Evolutionary conservation across 2,797 vertebrate species (phyloP).

Genomic region (Pteropus rufus): DNA sequence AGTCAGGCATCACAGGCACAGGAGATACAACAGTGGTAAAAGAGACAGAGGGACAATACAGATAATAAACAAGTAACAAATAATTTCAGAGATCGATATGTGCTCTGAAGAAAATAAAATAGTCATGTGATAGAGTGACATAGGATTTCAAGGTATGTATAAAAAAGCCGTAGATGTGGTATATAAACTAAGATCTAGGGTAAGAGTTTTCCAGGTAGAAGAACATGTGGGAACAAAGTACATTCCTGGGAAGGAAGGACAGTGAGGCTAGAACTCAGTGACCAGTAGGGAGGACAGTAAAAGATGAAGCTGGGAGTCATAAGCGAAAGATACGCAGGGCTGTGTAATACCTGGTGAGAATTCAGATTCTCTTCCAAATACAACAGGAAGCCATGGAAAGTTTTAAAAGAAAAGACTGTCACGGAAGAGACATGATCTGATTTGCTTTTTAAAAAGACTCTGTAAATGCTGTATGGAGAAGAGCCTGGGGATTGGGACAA

Average conservation of each 20-base stretch:
- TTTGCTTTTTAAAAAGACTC: conserved; percentile 29
- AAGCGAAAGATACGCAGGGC: neutral
- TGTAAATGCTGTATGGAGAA: neutral
- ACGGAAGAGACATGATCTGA: neutral
- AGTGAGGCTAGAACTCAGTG: neutral
- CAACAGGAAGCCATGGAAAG: neutral
- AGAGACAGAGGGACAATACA: neutral
- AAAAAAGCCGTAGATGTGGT: neutral
- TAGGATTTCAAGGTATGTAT: neutral
- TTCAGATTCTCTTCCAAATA: conserved; percentile 17
- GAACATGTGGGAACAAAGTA: neutral
- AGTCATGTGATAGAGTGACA: neutral
- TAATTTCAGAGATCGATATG: neutral
- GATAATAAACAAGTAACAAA: neutral
- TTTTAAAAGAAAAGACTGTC: neutral
- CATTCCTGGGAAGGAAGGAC: neutral
- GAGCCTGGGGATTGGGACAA: neutral
- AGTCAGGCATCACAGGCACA: neutral
- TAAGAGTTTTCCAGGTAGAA: neutral
- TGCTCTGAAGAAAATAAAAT: conserved; percentile 12
- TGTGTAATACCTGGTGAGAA: neutral
- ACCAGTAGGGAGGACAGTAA: neutral
- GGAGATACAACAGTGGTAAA: neutral
- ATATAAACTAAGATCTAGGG: neutral
- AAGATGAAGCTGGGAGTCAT: neutral